Percentiles rank a stretch among this genome's conserved stretches.
Evolutionary conservation across 2,888 invertebrate genomes (phyloP).

Genomic region (Acronicta leporina): DNA sequence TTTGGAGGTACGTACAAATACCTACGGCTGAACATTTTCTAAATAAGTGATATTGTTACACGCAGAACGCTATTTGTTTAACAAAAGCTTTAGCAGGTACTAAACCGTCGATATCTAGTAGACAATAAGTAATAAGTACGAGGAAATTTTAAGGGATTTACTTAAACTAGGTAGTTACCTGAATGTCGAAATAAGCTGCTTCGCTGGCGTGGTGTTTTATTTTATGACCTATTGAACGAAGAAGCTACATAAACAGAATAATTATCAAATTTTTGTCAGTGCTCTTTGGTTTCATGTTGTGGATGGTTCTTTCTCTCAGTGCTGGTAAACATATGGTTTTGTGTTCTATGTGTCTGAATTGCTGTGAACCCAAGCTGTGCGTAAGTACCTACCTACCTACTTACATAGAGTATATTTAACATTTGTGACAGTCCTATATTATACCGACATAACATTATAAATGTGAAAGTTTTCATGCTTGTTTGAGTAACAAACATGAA

Average conservation of each 20-base stretch:
- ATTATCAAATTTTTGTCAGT: conserved; percentile 48
- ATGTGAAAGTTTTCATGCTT: too few species aligned
- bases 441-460: too few species aligned
- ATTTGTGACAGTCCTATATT: too few species aligned
- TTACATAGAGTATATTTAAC: too few species aligned
- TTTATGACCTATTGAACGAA: conserved; percentile 48
- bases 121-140: conserved; percentile 37
- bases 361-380: neutral
- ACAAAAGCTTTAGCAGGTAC: conserved; percentile 35
- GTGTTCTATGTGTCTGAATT: conserved; percentile 1
- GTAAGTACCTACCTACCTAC: too few species aligned
- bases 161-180: conserved; percentile 58
- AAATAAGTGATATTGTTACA: conserved; percentile 17
- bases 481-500: too few species aligned
- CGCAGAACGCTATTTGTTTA: neutral
- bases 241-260: conserved; percentile 46
- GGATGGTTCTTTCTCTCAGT: conserved; percentile 30
- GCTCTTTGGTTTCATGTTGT: conserved; percentile 27
- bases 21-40: neutral
- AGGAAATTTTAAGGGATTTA: conserved; percentile 52
- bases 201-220: conserved; percentile 59
- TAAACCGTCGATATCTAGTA: conserved; percentile 15
- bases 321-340: conserved; percentile 7
- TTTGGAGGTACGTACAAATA: conserved; percentile 7
- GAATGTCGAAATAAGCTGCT: conserved; percentile 34